Evolutionary conservation across 2,797 vertebrate species (phyloP), one percentile per base, ranked within the genome.

Genomic region (Pipistrellus pipistrellus): DNA sequence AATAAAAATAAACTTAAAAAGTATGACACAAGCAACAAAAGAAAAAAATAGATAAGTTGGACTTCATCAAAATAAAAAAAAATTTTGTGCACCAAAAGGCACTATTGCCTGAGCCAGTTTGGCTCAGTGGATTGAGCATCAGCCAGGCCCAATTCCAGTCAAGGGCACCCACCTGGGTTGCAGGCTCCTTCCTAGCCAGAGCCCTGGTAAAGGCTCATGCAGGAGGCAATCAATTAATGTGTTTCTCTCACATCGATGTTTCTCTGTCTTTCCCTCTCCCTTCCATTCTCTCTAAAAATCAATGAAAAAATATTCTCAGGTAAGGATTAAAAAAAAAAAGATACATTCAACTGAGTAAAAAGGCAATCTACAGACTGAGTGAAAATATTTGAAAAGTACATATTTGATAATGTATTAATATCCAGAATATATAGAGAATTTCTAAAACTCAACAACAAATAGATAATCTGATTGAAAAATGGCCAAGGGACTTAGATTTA

Each of bases 41-140:
- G 44, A 32, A 78, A 81, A 81, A 68, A 73, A 51, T 14, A 75
- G 32, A 62, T 38, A 46, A 91, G 44, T 27, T 75, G 35, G 15
- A 88, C 66, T 80, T 84, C 30, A 85, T 94, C 27, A 68, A 71
- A 87, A 64, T 72, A 30, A 86, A 78, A 30, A 86, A 78, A 72
- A 72, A 18, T 41, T n/a, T n/a, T n/a, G 27, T 76, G 7, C 8
- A 62, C 69, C 51, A 71, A 71, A 77, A 90, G 18, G 71, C 32
- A 81, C 41, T 69, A 23, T 38, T 17, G 64, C 30, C 30, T 3
- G 5, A n/a, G 30, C 62, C 15, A 6, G 30, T 64, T 8, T 64
- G 62, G 30, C 27, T 62, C 27, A 30, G 27, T 27, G 59, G 59
- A 57, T 62, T 62, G 59, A 30, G 44, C 27, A 0, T 62, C 59